phyloP scores from a whole-genome alignment of 2,888 invertebrate genomes.

The Drosophila borealis region DNA sequence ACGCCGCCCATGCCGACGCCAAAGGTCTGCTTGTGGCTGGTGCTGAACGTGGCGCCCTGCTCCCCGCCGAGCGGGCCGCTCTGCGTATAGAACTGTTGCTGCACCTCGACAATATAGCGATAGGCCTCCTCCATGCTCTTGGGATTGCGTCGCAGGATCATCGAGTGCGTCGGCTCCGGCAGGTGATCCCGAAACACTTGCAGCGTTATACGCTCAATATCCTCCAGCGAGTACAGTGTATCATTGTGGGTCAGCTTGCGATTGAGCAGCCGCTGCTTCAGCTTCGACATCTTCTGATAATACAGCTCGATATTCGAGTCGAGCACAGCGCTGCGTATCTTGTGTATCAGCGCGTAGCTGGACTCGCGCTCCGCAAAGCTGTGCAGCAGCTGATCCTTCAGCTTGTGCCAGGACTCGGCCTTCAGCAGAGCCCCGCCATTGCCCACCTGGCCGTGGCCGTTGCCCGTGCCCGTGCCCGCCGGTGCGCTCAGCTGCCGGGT shows the following conservation, averaged over 20 bases:
- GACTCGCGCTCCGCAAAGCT: slow-evolving; percentile 68
- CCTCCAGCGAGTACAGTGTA: slow-evolving; percentile 65
- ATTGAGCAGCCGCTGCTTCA: slow-evolving; percentile 66
- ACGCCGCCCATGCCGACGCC: slow-evolving; percentile 62
- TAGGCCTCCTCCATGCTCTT: slow-evolving; percentile 77
- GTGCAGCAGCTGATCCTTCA: slow-evolving; percentile 68
- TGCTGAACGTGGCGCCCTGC: slow-evolving; percentile 70
- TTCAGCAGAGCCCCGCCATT: slow-evolving; percentile 39
- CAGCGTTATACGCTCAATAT: slow-evolving; percentile 65
- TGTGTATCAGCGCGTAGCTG: slow-evolving; percentile 67
- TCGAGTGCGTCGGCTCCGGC: slow-evolving; percentile 72
- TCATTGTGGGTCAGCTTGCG: slow-evolving; percentile 72
- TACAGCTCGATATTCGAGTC: slow-evolving; percentile 71
- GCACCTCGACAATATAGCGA: slow-evolving; percentile 73
- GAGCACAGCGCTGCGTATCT: slow-evolving; percentile 62
- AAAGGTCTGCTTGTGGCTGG: slow-evolving; percentile 69
- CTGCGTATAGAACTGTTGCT: slow-evolving; percentile 71
- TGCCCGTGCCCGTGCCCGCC: slow-evolving; percentile 36
- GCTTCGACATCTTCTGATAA: slow-evolving; percentile 66
- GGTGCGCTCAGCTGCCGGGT: slow-evolving; percentile 67
- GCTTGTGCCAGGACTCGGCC: slow-evolving; percentile 65
- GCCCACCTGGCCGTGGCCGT: slow-evolving; percentile 14
- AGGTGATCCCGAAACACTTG: slow-evolving; percentile 72
- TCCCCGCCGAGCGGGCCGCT: slow-evolving; percentile 68
- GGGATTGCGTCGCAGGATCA: slow-evolving; percentile 69